Conservation (phyloP, 2,888 invertebrate species). For the Folsomia candida region DNA sequence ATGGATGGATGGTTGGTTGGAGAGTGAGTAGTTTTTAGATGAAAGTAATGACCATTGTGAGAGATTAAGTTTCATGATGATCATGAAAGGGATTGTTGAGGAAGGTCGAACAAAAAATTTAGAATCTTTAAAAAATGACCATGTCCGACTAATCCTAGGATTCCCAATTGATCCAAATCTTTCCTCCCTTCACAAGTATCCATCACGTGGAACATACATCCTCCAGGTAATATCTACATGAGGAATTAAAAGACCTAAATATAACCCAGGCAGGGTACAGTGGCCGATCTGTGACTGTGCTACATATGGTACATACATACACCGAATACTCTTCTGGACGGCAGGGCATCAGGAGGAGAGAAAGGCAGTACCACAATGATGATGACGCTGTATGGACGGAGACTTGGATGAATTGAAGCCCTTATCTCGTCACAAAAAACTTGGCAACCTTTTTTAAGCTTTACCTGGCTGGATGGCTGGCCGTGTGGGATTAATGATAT, state of each 20-base stretch:
- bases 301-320: no score
- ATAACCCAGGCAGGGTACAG: no score
- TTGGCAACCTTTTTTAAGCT: constrained; percentile 1
- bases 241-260: no score
- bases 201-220: no score
- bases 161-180: constrained; percentile 9
- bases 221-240: no score
- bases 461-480: background rate
- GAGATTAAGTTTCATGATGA: constrained; percentile 14
- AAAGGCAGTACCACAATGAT: no score
- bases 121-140: constrained; percentile 16
- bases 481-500: constrained; percentile 7
- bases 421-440: constrained; percentile 1
- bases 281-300: no score
- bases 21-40: background rate
- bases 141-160: constrained; percentile 7
- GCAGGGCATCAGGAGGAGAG: no score
- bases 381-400: background rate
- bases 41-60: constrained; percentile 16
- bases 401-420: background rate
- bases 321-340: no score
- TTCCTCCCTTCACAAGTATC: background rate
- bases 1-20: background rate
- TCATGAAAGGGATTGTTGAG: constrained; percentile 13
- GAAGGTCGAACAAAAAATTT: constrained; percentile 12